Evolutionary conservation across 2,797 vertebrate genomes (phyloP).

Genomic region (Sternotherus odoratus): DNA sequence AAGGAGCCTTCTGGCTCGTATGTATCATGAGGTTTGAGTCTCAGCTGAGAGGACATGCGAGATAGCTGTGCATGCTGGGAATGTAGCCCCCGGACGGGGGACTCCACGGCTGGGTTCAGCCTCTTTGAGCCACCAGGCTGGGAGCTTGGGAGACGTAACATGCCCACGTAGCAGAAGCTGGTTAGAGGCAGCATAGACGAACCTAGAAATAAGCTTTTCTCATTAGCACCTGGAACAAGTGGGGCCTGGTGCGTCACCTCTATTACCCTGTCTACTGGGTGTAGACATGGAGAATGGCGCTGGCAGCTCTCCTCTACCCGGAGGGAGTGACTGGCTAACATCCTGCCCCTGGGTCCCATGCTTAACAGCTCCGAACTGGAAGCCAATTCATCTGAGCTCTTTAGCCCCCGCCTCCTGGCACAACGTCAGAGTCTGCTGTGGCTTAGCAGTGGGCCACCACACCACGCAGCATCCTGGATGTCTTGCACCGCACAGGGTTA

Average conservation of each 20-base stretch:
- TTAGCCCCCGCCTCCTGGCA: not conserved
- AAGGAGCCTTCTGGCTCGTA: not conserved
- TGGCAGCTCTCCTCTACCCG: not conserved
- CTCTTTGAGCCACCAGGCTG: not conserved
- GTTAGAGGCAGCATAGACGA: fast-evolving
- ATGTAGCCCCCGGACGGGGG: not conserved
- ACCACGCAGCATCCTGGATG: not conserved
- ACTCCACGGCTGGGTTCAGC: not conserved
- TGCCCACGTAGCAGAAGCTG: not conserved
- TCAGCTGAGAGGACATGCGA: fast-evolving
- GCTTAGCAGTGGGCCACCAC: not conserved
- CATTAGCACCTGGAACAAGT: not conserved
- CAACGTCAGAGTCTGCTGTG: not conserved
- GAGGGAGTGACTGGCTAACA: not conserved
- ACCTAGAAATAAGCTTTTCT: not conserved
- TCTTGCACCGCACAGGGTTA: not conserved
- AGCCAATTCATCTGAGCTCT: not conserved
- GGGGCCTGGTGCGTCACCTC: not conserved
- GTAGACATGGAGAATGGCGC: not conserved
- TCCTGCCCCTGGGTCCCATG: not conserved
- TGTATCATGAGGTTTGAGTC: fast-evolving
- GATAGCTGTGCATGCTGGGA: not conserved
- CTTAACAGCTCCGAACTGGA: not conserved
- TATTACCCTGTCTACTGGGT: not conserved
- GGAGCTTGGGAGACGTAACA: not conserved